Evolutionary conservation across 1,140 invertebrate genomes (phyloP), one percentile per base, ranked within the genome.

Genomic region (Hyles euphorbiae): DNA sequence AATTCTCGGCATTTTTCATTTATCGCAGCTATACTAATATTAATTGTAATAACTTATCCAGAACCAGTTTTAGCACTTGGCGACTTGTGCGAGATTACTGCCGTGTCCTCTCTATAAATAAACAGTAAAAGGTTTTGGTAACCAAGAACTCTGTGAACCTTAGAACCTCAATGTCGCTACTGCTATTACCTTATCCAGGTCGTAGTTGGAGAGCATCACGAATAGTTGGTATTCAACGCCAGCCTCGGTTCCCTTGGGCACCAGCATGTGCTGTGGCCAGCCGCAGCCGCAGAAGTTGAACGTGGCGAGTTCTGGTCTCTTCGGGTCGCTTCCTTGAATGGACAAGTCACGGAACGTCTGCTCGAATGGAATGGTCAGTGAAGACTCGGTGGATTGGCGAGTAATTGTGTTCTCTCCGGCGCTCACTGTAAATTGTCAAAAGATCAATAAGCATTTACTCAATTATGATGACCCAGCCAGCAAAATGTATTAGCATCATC

Each of bases 221-320:
- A 97, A 97, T 0, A 97, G 80, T 58, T 95, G 91, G 77, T 93
- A 95, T 0, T 78, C 68, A 62, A 91, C 91, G 50, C 95, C 96
- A 58, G 92, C 91, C 32, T 91, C 90, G 1, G 86, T 92, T 10
- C 96, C 96, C 74, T 93, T 94, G 0, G 95, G 94, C 47, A 96
- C 87, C 2, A 97, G 89, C 93, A 97, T 93, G 73, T 97, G 95
- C 49, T 96, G 93, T 0, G 96, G 96, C 95, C 95, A 96, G 46
- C 96, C 96, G 74, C 95, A 97, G 34, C 95, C 95, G 83, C 96
- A 96, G 90, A 93, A 95, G 76, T 94, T 94, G 86, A 93, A 94
- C 58, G 89, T 79, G 2, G 88, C 84, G 46, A 91, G 83, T 2
- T 89, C 81, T 2, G 87, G 58, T 2, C 87, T 85, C 0, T 72